Percentiles rank a stretch among this genome's conserved stretches.
Evolutionary conservation across 37 sponge, comb jelly and placozoan genomes (phyloP).

Genomic region (Mnemiopsis leidyi): DNA sequence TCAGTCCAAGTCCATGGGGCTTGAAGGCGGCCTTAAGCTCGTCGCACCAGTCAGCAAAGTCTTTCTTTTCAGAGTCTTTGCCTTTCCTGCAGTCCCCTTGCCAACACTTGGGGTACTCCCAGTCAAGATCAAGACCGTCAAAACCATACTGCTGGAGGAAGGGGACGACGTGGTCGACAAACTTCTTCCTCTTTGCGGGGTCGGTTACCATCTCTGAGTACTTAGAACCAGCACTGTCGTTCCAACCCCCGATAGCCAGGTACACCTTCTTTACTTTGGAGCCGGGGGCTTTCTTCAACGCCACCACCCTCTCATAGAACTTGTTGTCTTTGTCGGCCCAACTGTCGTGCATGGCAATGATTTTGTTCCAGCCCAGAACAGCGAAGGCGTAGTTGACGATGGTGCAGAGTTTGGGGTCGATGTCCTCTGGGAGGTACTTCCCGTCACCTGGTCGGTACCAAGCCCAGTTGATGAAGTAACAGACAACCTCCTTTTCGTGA

Average conservation of each 20-base stretch:
- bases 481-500: background rate
- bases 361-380: background rate
- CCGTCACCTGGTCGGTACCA: background rate
- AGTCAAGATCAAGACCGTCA: constrained; percentile 26
- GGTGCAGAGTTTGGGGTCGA: constrained; percentile 5
- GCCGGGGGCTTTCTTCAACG: background rate
- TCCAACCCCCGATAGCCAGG: constrained; percentile 4
- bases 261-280: background rate
- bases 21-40: constrained; percentile 26
- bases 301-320: background rate
- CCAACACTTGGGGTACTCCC: background rate
- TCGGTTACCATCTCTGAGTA: background rate
- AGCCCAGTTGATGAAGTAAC: constrained; percentile 33
- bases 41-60: constrained; percentile 1
- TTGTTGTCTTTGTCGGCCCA: constrained; percentile 3
- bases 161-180: background rate
- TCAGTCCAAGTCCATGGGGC: background rate
- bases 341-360: background rate
- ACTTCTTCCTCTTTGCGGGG: background rate
- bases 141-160: constrained; percentile 8
- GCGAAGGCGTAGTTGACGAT: constrained; percentile 20
- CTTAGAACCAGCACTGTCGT: constrained; percentile 16
- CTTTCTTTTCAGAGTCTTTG: background rate
- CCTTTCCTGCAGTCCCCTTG: background rate
- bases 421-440: background rate